A percentile compares a stretch with the other conserved stretches of the same genome.
Evolutionary conservation across 2,888 invertebrate genomes (phyloP).

Genomic region (Papilio gigon): DNA sequence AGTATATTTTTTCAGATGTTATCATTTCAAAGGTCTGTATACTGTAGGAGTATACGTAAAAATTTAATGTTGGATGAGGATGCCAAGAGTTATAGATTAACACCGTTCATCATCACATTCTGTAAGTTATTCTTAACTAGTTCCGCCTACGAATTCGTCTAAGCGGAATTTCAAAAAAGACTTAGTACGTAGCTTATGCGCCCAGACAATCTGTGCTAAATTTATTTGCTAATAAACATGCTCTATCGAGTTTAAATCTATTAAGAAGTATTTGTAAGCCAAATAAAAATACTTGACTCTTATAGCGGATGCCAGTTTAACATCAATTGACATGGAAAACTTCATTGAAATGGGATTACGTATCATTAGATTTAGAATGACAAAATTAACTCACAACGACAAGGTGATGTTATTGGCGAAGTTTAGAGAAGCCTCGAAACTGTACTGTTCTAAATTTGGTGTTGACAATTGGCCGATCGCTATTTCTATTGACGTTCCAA

Average conservation of each 20-base stretch:
- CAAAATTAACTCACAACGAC: conserved; percentile 47
- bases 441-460: conserved; percentile 54
- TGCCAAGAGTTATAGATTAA: conserved; percentile 43
- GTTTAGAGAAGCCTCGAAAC: conserved; percentile 45
- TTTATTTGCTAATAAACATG: too few relatives aligned
- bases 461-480: conserved; percentile 58
- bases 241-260: too few relatives aligned
- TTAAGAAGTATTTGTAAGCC: background rate
- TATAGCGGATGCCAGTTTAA: conserved; percentile 49
- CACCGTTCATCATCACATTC: conserved; percentile 54
- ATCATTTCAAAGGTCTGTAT: background rate
- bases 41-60: conserved; percentile 26
- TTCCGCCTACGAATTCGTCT: too few relatives aligned
- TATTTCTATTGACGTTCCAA: conserved; percentile 58
- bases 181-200: too few relatives aligned
- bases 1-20: background rate
- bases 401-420: conserved; percentile 49
- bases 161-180: too few relatives aligned
- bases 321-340: conserved; percentile 53
- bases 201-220: too few relatives aligned
- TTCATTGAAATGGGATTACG: conserved; percentile 55
- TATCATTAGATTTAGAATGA: conserved; percentile 55
- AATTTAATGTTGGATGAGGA: conserved; percentile 25
- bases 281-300: background rate
- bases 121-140: conserved; percentile 49